phyloP scores from a whole-genome alignment of 2,113 vertebrate species.

The Podarcis muralis region DNA sequence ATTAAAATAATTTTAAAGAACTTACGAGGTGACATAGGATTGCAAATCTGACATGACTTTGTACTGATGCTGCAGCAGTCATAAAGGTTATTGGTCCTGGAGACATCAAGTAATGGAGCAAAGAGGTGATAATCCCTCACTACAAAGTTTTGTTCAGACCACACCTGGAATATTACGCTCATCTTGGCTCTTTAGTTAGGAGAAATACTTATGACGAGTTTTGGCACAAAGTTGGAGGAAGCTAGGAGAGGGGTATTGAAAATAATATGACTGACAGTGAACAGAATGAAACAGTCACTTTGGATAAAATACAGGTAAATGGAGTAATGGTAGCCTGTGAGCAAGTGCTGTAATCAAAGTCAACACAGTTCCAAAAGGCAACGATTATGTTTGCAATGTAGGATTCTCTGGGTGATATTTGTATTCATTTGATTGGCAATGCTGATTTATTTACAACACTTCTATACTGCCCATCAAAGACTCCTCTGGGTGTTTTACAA shows the following conservation, averaged over 20 bases:
- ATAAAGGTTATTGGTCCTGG: not conserved
- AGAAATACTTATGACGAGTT: constrained; percentile 1
- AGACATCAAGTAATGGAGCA: constrained; percentile 24
- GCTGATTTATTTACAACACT: not conserved
- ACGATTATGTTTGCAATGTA: not conserved
- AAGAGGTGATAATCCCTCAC: not conserved
- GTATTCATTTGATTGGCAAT: not conserved
- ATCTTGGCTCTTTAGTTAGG: constrained; percentile 22
- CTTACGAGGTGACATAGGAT: not conserved
- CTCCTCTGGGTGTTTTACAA: no score
- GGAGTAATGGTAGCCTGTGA: constrained; percentile 34
- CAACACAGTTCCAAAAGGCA: constrained; percentile 3
- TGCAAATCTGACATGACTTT: not conserved
- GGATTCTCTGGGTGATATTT: no score
- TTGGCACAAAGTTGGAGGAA: constrained; percentile 36
- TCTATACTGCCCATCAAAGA: no score
- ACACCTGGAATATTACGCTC: constrained; percentile 6
- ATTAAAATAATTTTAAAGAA: not conserved
- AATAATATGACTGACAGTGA: constrained; percentile 49
- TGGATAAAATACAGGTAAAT: constrained; percentile 41
- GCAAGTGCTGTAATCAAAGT: constrained; percentile 27
- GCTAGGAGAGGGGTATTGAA: constrained; percentile 27
- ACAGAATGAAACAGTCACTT: constrained; percentile 50
- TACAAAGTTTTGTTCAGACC: constrained; percentile 25
- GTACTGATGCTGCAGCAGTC: constrained; percentile 7